Conservation (phyloP, 2,113 vertebrate genomes). For the Corvus moneduloides region DNA sequence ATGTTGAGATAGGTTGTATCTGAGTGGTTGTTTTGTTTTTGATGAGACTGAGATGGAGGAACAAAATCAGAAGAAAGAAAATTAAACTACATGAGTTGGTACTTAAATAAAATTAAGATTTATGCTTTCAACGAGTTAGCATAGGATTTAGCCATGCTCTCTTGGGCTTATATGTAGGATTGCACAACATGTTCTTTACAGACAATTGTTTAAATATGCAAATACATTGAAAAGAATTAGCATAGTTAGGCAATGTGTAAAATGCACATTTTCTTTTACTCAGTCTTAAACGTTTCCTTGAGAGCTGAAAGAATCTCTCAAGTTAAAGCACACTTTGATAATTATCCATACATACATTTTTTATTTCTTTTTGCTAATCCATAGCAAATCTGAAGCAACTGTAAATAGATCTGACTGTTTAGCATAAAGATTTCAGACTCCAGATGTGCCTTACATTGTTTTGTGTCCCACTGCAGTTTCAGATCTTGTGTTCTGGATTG, state of each 20-base stretch:
- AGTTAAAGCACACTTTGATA: neutral
- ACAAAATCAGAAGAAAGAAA: constrained; percentile 25
- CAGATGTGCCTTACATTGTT: neutral
- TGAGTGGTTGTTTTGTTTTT: neutral
- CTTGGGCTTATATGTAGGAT: neutral
- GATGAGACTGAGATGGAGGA: neutral
- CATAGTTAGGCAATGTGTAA: neutral
- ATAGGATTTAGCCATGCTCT: neutral
- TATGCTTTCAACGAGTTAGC: neutral
- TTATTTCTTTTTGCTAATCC: neutral
- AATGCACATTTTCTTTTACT: constrained; percentile 23
- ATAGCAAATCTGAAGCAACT: constrained; percentile 14
- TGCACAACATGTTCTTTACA: constrained; percentile 10
- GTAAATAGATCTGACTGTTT: neutral
- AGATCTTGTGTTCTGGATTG: neutral
- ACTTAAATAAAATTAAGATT: constrained; percentile 31
- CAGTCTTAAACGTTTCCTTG: constrained; percentile 9
- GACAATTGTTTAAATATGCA: constrained; percentile 46
- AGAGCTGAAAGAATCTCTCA: neutral
- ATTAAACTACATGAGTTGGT: constrained; percentile 4
- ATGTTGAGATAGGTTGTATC: neutral
- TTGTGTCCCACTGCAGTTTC: neutral
- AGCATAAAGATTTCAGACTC: constrained; percentile 28
- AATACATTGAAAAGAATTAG: constrained; percentile 21
- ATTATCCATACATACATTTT: constrained; percentile 13